Evolutionary conservation across 30 jellyfish, hydroid and myxozoan genomes (phyloP), one percentile per base, ranked within the genome.

Genomic region (Pelagia noctiluca): DNA sequence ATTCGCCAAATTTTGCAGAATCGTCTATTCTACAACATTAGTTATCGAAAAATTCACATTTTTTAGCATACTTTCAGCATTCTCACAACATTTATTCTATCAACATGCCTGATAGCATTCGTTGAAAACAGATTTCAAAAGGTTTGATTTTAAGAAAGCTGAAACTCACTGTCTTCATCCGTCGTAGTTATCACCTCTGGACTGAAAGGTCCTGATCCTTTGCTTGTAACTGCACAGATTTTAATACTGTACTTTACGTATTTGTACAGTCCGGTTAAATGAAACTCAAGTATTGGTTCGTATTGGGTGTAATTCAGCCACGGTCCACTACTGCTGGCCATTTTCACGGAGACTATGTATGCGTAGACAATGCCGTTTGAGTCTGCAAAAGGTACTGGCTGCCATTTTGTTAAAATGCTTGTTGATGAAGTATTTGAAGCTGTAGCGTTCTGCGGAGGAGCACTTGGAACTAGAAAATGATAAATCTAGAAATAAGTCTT

Each of bases 161-260:
- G n/a, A 7, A 7, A 82, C 92, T 49, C 60, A 82, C 92, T 50
- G 29, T 82, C 92, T 53, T 82, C 76, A 57, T 82, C 92, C 25
- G 92, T 68, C 22, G 46, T 49, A 22, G 64, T 38, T 2, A 50
- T 1, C 0, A 68, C 82, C 24, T 19, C 80, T 22, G 60, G 26
- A 32, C 86, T 68, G 74, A 82, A 68, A 22, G 92, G 92, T n/a
- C 92, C 92, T 37, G 79, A 3, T 0, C 92, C 92, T n/a, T 69
- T 70, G 36, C 75, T 70, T 68, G 92, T 82, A 1, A 69, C 62
- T 3, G 86, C 92, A 26, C 72, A 24, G n/a, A 82, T 80, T 69
- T 52, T 82, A 1, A 82, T 36, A 13, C 67, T 25, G 50, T 82
- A 82, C 13, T 33, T 24, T n/a, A 82, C 92, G 32, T 48, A 70